Evolutionary conservation across 2,888 invertebrate species (phyloP).

Genomic region (Labia minor): DNA sequence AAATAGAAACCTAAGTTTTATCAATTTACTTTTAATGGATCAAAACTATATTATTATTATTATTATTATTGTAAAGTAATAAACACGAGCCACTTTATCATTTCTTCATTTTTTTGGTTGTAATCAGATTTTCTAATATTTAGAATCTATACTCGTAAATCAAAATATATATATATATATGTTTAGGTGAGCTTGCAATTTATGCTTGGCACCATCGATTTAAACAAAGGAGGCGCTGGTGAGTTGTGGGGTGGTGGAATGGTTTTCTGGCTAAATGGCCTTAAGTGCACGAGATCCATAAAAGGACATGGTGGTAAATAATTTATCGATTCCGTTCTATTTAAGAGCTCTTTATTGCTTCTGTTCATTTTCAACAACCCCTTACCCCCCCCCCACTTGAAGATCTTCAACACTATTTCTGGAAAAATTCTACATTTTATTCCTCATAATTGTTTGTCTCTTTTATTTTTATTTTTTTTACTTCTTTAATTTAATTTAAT

Average conservation of each 20-base stretch:
- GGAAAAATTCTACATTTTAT: too few relatives aligned
- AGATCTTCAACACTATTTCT: neutral
- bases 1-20: too few relatives aligned
- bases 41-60: too few relatives aligned
- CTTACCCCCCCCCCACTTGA: neutral
- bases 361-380: neutral
- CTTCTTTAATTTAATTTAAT: too few relatives aligned
- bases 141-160: neutral
- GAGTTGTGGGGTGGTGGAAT: neutral
- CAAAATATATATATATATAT: neutral
- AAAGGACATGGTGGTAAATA: slow-evolving; percentile 3
- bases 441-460: too few relatives aligned
- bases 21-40: too few relatives aligned
- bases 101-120: neutral
- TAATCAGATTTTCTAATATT: neutral
- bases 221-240: neutral
- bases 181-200: neutral
- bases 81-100: neutral
- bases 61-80: too few relatives aligned
- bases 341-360: slow-evolving; percentile 13
- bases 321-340: slow-evolving; percentile 13
- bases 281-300: slow-evolving; percentile 13
- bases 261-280: neutral
- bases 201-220: neutral
- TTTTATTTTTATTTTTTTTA: too few relatives aligned